phyloP scores from a whole-genome alignment of 2,797 vertebrate genomes.

The Sebastes taczanowskii region DNA sequence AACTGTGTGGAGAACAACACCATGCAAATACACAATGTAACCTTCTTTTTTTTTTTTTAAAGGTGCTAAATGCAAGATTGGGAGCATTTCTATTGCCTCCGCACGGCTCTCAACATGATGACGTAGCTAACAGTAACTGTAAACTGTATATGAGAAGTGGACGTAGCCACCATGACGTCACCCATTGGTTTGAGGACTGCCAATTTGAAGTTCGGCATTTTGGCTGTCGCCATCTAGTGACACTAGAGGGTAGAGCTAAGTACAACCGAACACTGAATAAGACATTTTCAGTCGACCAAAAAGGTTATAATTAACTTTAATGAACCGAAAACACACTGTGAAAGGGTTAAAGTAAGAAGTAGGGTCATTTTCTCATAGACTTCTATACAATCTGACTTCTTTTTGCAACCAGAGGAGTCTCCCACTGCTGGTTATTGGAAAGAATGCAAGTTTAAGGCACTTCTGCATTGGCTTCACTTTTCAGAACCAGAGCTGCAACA shows the following conservation, averaged over 20 bases:
- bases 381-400: no score
- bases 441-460: no score
- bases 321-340: no score
- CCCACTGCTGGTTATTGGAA: no score
- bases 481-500: neutral
- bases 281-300: no score
- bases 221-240: neutral
- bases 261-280: no score
- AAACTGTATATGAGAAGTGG: neutral
- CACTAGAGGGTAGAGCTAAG: no score
- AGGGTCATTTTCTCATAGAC: no score
- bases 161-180: neutral
- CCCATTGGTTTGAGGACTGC: neutral
- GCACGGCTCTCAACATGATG: neutral
- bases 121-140: neutral
- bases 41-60: neutral
- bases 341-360: no score
- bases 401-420: no score
- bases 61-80: neutral
- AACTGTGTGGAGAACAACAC: conserved; percentile 17
- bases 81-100: neutral
- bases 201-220: neutral
- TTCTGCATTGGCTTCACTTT: no score
- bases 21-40: neutral
- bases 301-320: no score